Conservation (phyloP, 1,140 invertebrate genomes). For the Megalopta genalis region DNA sequence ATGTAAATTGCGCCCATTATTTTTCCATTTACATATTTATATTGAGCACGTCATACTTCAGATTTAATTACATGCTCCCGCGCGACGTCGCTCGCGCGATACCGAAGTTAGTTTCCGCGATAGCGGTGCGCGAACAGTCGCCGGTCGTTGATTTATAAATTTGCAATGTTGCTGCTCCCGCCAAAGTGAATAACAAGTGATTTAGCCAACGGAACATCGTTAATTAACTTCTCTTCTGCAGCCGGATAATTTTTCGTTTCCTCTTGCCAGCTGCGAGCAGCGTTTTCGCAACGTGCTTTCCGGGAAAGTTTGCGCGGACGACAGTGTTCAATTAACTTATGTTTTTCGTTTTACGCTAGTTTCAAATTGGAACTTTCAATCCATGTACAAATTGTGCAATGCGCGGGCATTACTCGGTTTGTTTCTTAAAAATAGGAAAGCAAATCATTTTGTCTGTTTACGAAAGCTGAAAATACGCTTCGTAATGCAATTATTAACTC, state of each 20-base stretch:
- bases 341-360: no score
- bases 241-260: background rate
- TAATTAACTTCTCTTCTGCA: no score
- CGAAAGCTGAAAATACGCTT: no score
- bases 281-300: background rate
- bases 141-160: background rate
- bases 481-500: no score
- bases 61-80: background rate
- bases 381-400: no score
- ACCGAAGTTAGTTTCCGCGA: background rate
- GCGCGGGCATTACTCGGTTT: no score
- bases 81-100: no score
- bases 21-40: conserved; percentile 10
- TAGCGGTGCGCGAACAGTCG: background rate
- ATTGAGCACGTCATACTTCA: background rate
- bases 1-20: conserved; percentile 45
- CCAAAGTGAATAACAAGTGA: background rate
- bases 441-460: no score
- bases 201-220: background rate
- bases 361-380: no score
- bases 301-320: background rate
- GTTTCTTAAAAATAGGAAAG: no score
- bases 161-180: background rate
- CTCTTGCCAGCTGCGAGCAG: background rate
- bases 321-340: no score